phyloP scores from a whole-genome alignment of 1,140 invertebrate species.

The Eueides isabella region DNA sequence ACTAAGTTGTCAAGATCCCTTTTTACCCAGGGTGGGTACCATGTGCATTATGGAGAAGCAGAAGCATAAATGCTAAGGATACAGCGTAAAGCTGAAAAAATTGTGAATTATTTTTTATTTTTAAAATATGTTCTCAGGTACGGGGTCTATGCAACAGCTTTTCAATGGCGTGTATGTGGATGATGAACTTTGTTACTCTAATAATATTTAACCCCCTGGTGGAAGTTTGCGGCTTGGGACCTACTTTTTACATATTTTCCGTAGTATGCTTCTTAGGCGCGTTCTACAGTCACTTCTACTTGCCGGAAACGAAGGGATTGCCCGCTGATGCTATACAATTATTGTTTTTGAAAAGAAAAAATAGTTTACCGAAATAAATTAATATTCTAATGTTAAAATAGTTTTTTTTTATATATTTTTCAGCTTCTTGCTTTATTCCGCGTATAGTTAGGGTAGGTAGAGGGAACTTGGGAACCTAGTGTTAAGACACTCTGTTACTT shows the following conservation, averaged over 20 bases:
- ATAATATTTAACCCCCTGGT: slow-evolving; percentile 68
- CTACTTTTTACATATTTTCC: slow-evolving; percentile 64
- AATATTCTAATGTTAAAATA: background rate
- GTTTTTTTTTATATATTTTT: slow-evolving; percentile 3
- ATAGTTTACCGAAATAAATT: slow-evolving; percentile 19
- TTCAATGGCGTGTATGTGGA: slow-evolving; percentile 64
- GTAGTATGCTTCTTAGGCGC: slow-evolving; percentile 58
- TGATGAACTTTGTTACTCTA: slow-evolving; percentile 65
- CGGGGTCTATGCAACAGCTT: slow-evolving; percentile 68
- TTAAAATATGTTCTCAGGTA: slow-evolving; percentile 47
- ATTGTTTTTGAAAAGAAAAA: slow-evolving; percentile 58
- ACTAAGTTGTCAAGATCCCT: too few relatives aligned
- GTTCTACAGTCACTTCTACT: slow-evolving; percentile 57
- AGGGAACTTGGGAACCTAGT: too few relatives aligned
- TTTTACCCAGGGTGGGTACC: too few relatives aligned
- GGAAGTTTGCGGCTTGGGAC: slow-evolving; percentile 54
- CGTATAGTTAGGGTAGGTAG: too few relatives aligned
- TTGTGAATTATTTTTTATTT: too few relatives aligned
- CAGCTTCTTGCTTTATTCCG: too few relatives aligned
- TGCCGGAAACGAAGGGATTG: slow-evolving; percentile 71
- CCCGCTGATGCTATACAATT: slow-evolving; percentile 64
- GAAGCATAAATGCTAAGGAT: too few relatives aligned
- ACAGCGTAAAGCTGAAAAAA: too few relatives aligned
- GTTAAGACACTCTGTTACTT: too few relatives aligned
- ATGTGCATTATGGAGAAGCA: too few relatives aligned